phyloP scores from a whole-genome alignment of 2,797 vertebrate genomes.

The Synaphobranchus kaupii region DNA sequence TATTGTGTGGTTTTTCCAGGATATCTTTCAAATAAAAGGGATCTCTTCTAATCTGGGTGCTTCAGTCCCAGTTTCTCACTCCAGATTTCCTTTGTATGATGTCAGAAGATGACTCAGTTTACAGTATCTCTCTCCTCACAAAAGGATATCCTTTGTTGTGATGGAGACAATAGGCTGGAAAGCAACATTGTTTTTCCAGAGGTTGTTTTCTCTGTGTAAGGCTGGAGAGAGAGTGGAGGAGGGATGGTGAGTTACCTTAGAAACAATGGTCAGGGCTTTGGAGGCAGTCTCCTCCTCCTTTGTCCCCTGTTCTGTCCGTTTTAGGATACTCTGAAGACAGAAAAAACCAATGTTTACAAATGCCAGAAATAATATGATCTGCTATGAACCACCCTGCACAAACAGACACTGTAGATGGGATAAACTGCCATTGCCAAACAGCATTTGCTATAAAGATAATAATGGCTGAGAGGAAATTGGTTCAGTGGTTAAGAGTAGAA shows the following conservation, averaged over 20 bases:
- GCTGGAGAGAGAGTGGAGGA: neutral
- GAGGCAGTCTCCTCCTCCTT: constrained; percentile 79
- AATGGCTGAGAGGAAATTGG: neutral
- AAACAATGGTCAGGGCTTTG: constrained; percentile 79
- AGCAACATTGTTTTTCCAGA: constrained; percentile 39
- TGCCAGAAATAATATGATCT: constrained; percentile 39
- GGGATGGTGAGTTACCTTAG: constrained; percentile 74
- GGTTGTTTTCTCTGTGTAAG: neutral
- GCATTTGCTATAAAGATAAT: neutral
- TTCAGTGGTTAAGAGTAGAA: neutral
- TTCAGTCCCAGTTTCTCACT: neutral
- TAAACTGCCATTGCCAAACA: neutral
- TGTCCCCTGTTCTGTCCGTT: constrained; percentile 78
- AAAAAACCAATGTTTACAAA: constrained; percentile 35
- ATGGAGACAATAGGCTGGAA: constrained; percentile 44
- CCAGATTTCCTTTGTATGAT: neutral
- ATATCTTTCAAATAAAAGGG: neutral
- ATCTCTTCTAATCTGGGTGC: neutral
- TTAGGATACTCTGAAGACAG: constrained; percentile 81
- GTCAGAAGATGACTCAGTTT: constrained; percentile 5
- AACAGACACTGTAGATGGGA: neutral
- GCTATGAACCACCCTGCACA: constrained; percentile 31
- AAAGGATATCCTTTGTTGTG: constrained; percentile 47
- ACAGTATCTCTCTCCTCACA: constrained; percentile 11
- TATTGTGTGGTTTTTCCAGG: neutral